These are phyloP conservation scores for Homarus americanus DNA, from an alignment of 1,140 invertebrate genomes.

Conservation along the genomic window DNA sequence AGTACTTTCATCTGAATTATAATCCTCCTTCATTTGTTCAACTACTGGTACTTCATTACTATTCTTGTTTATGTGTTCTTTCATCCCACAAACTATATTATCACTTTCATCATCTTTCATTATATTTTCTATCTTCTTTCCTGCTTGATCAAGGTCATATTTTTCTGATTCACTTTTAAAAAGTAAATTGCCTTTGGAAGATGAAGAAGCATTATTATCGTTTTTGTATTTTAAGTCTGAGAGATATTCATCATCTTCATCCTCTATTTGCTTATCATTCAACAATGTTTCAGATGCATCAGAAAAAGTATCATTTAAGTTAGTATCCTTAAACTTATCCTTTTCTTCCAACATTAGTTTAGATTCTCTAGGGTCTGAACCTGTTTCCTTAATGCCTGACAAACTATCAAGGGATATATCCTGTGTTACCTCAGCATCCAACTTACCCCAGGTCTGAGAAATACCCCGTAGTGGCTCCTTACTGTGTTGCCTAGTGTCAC, in stretches of 20 bases:
- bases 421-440: slow-evolving; percentile 2
- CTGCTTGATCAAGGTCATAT: neutral
- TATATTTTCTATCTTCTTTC: neutral
- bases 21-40: neutral
- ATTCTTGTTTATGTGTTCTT: neutral
- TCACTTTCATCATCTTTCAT: neutral
- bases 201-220: neutral
- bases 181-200: neutral
- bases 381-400: neutral
- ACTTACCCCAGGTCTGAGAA: neutral
- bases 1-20: slow-evolving; percentile 3
- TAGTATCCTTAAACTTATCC: neutral
- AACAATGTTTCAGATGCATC: neutral
- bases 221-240: neutral
- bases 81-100: neutral
- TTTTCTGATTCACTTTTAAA: neutral
- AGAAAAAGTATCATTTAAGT: neutral
- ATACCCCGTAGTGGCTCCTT: neutral
- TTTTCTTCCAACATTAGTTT: neutral
- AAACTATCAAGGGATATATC: neutral
- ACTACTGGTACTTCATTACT: neutral
- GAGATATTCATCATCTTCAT: neutral
- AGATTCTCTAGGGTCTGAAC: neutral
- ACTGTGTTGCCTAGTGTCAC: neutral
- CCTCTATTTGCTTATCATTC: neutral